Percentiles rank a stretch among this genome's conserved stretches.
Evolutionary conservation across 2,113 vertebrate genomes (phyloP).

Genomic region (Scomber scombrus): DNA sequence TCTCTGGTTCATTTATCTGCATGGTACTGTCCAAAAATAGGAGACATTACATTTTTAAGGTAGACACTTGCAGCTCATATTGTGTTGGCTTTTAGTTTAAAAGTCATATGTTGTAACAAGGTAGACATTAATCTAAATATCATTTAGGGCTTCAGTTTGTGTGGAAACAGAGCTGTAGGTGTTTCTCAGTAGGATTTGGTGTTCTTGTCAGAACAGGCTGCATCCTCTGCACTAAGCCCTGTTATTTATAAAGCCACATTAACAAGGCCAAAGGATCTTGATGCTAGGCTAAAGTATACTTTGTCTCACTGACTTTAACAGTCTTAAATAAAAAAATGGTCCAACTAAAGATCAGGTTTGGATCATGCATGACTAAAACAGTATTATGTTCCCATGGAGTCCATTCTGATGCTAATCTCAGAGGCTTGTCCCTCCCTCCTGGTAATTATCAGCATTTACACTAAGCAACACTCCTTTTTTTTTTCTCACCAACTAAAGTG

Average conservation of each 20-base stretch:
- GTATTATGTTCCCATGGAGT: conserved; percentile 9
- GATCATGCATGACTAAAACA: neutral
- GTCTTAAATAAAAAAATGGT: neutral
- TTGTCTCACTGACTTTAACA: neutral
- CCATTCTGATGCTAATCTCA: conserved; percentile 8
- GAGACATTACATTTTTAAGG: neutral
- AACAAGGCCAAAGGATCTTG: conserved; percentile 18
- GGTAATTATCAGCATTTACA: conserved; percentile 56
- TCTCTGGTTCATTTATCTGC: neutral
- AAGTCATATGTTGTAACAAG: too few species aligned
- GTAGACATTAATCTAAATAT: neutral
- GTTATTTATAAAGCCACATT: conserved; percentile 51
- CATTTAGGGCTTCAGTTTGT: neutral
- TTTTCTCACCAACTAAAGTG: neutral
- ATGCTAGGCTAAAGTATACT: neutral
- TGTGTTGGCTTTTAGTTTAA: too few species aligned
- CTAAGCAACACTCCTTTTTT: conserved; percentile 19
- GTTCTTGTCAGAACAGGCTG: conserved; percentile 42
- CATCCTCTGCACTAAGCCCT: conserved; percentile 33
- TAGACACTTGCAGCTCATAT: neutral
- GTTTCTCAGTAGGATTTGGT: conserved; percentile 30
- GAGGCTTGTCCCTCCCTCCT: conserved; percentile 2
- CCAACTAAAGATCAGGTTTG: neutral
- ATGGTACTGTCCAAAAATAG: neutral
- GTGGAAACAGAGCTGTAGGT: neutral